Evolutionary conservation across 2,888 invertebrate genomes (phyloP).

Genomic region (Ophonus ardosiacus): DNA sequence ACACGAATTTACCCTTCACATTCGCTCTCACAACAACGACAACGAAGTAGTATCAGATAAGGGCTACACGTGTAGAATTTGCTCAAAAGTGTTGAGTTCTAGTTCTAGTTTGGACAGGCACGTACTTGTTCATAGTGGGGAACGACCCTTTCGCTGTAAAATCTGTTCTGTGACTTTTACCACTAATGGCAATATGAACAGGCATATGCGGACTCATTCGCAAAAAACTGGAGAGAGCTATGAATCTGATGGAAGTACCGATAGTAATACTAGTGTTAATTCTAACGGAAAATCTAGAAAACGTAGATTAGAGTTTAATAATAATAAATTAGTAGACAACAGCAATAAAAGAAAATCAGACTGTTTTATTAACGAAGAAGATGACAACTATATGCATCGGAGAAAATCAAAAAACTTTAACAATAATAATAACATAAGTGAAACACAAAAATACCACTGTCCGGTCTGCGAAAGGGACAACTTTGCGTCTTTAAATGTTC

Average conservation of each 20-base stretch:
- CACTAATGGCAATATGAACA: conserved; percentile 91
- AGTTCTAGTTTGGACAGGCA: conserved; percentile 89
- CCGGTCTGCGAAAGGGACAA: conserved; percentile 82
- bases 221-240: conserved; percentile 78
- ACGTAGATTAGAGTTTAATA: conserved; percentile 74
- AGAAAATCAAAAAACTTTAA: conserved; percentile 69
- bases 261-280: conserved; percentile 74
- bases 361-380: conserved; percentile 70
- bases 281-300: conserved; percentile 67
- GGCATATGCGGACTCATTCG: conserved; percentile 87
- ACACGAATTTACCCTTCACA: conserved; percentile 84
- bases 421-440: conserved; percentile 68
- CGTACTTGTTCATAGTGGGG: conserved; percentile 88
- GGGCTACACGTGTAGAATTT: conserved; percentile 81
- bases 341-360: conserved; percentile 73
- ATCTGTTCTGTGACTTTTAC: conserved; percentile 89
- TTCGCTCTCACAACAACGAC: conserved; percentile 81
- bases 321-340: conserved; percentile 73
- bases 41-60: conserved; percentile 75
- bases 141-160: conserved; percentile 88
- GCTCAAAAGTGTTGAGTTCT: conserved; percentile 85
- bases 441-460: conserved; percentile 75
- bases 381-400: conserved; percentile 68
- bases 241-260: conserved; percentile 79
- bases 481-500: conserved; percentile 78